phyloP scores from a whole-genome alignment of 2,888 invertebrate genomes.

The Xanthia togata region DNA sequence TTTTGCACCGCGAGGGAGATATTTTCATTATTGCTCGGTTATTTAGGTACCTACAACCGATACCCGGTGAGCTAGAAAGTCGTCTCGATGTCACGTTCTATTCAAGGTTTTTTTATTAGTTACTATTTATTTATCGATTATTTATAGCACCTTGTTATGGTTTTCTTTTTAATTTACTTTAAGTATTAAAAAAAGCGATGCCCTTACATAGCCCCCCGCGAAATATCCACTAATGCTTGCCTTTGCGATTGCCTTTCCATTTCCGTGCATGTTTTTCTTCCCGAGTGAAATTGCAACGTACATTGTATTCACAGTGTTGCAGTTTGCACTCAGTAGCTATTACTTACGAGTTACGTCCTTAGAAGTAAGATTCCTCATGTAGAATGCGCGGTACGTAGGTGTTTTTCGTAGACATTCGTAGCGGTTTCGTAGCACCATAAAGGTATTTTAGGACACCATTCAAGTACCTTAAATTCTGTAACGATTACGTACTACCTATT shows the following conservation, averaged over 20 bases:
- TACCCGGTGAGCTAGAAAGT: conserved; percentile 62
- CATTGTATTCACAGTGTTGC: conserved; percentile 2
- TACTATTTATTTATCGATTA: conserved; percentile 53
- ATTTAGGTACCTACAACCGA: conserved; percentile 44
- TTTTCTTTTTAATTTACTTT: conserved; percentile 16
- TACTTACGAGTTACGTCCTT: background rate
- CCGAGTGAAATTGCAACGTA: conserved; percentile 24
- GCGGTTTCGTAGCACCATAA: background rate
- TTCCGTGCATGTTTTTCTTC: conserved; percentile 30
- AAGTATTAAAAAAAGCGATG: conserved; percentile 29
- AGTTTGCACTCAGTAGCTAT: background rate
- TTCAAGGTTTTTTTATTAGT: conserved; percentile 54
- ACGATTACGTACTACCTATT: no score
- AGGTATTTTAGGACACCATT: background rate
- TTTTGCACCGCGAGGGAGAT: conserved; percentile 35
- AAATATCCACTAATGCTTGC: conserved; percentile 50
- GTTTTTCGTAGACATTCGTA: background rate
- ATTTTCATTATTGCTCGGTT: conserved; percentile 50
- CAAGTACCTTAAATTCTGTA: background rate
- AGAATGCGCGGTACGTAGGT: background rate
- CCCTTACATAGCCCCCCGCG: conserved; percentile 44
- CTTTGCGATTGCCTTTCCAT: conserved; percentile 47
- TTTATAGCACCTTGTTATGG: conserved; percentile 35
- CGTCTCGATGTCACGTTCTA: conserved; percentile 60
- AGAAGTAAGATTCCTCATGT: background rate